Percentiles rank a stretch among this genome's conserved stretches.
Conservation (phyloP, 2,113 vertebrate genomes). For the Holacanthus passer region DNA sequence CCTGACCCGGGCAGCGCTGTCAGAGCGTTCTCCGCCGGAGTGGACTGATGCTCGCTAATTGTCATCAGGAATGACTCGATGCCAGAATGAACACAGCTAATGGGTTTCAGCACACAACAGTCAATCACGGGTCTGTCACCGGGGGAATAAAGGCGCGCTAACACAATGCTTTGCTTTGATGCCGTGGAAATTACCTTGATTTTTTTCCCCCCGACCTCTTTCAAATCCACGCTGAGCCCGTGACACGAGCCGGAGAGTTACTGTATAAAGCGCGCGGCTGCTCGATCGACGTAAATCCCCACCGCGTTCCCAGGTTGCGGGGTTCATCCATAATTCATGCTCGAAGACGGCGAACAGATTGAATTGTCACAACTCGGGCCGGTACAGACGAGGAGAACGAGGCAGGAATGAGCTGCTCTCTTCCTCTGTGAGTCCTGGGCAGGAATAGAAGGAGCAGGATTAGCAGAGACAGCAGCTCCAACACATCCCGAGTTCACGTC, state of each 20-base stretch:
- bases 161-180: slow-evolving; percentile 40
- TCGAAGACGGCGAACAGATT: slow-evolving; percentile 64
- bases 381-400: slow-evolving; percentile 22
- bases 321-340: slow-evolving; percentile 77
- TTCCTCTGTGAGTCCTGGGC: slow-evolving; percentile 15
- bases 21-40: slow-evolving; percentile 32
- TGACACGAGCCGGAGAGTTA: slow-evolving; percentile 47
- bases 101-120: slow-evolving; percentile 48
- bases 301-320: slow-evolving; percentile 39
- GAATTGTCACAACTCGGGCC: slow-evolving; percentile 67
- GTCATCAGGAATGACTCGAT: slow-evolving; percentile 45
- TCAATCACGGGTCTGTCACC: slow-evolving; percentile 44
- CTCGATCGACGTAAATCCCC: slow-evolving; percentile 63
- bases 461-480: slow-evolving; percentile 9
- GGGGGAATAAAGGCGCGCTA: slow-evolving; percentile 34
- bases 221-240: slow-evolving; percentile 48
- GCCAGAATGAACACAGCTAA: slow-evolving; percentile 52
- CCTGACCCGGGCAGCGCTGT: background rate
- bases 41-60: slow-evolving; percentile 58
- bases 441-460: slow-evolving; percentile 47
- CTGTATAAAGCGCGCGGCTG: slow-evolving; percentile 24
- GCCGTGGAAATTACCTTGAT: slow-evolving; percentile 48
- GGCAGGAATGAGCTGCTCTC: slow-evolving; percentile 30
- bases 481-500: background rate
- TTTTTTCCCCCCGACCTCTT: slow-evolving; percentile 29